These are phyloP conservation scores for Carterocephalus palaemon DNA, from an alignment of 2,888 invertebrate species.

Conservation along the genomic window DNA sequence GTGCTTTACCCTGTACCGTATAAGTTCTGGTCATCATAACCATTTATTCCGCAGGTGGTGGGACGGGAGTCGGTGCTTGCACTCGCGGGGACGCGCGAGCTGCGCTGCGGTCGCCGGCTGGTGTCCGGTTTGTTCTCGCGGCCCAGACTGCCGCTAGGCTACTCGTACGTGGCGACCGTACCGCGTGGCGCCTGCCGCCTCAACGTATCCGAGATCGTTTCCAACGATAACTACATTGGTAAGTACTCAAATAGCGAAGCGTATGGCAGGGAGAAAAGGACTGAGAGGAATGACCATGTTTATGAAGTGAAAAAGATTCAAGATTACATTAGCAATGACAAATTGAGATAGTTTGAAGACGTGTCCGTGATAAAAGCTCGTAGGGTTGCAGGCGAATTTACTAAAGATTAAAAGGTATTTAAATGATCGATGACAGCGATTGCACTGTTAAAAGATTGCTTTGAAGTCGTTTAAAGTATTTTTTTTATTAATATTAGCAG, in stretches of 20 bases:
- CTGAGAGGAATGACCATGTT: conserved; percentile 12
- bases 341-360: conserved; percentile 15
- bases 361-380: conserved; percentile 14
- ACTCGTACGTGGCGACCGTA: conserved; percentile 89
- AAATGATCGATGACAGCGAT: conserved; percentile 5
- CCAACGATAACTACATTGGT: conserved; percentile 92
- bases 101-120: conserved; percentile 81
- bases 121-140: conserved; percentile 92
- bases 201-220: conserved; percentile 89
- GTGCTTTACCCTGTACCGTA: neutral
- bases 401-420: conserved; percentile 6
- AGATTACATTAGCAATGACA: conserved; percentile 22
- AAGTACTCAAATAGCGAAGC: conserved; percentile 41
- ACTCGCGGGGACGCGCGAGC: conserved; percentile 58
- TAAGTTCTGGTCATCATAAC: conserved; percentile 14
- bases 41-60: conserved; percentile 81
- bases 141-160: conserved; percentile 88
- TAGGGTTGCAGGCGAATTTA: conserved; percentile 8
- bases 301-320: conserved; percentile 23
- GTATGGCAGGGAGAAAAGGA: conserved; percentile 16
- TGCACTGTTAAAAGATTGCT: conserved; percentile 2
- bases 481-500: too few species aligned
- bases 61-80: conserved; percentile 92
- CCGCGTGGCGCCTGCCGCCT: conserved; percentile 93
- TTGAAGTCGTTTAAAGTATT: too few species aligned